Conservation (phyloP, 2,797 vertebrate species). For the Takifugu rubripes region DNA sequence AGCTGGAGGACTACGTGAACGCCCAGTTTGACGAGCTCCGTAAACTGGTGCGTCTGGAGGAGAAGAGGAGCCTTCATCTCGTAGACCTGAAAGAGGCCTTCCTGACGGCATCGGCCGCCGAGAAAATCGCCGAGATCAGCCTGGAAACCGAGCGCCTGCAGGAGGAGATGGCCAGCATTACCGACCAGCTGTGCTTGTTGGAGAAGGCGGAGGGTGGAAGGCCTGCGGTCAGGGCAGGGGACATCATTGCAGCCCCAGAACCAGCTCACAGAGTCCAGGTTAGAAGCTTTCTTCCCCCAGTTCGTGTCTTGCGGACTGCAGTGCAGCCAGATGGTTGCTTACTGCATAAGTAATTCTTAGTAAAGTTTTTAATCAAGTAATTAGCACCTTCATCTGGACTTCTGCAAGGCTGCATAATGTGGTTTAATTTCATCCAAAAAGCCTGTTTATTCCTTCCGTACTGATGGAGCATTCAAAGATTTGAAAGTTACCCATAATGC, state of each 20-base stretch:
- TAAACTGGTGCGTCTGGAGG: constrained; percentile 77
- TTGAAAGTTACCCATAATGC: too few relatives aligned
- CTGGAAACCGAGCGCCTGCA: constrained; percentile 79
- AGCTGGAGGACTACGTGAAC: constrained; percentile 80
- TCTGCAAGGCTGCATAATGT: too few relatives aligned
- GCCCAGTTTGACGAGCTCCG: constrained; percentile 82
- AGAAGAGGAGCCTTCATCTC: constrained; percentile 77
- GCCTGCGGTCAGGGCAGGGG: constrained; percentile 44
- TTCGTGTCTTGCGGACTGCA: not conserved
- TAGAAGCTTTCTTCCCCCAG: constrained; percentile 20
- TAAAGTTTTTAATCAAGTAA: not conserved
- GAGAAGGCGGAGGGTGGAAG: constrained; percentile 66
- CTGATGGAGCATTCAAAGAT: too few relatives aligned
- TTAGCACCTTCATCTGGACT: too few relatives aligned
- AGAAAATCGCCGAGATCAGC: constrained; percentile 80
- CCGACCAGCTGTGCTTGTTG: constrained; percentile 77
- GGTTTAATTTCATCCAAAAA: too few relatives aligned
- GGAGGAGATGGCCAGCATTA: constrained; percentile 85
- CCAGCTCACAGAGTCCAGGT: constrained; percentile 42
- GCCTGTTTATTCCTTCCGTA: too few relatives aligned
- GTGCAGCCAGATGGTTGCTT: not conserved
- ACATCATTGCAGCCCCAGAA: constrained; percentile 35
- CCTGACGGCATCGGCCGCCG: constrained; percentile 79
- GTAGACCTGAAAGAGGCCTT: constrained; percentile 83
- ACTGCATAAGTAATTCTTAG: not conserved